Evolutionary conservation across 2,797 vertebrate genomes (phyloP).

Genomic region (Allobates femoralis): DNA sequence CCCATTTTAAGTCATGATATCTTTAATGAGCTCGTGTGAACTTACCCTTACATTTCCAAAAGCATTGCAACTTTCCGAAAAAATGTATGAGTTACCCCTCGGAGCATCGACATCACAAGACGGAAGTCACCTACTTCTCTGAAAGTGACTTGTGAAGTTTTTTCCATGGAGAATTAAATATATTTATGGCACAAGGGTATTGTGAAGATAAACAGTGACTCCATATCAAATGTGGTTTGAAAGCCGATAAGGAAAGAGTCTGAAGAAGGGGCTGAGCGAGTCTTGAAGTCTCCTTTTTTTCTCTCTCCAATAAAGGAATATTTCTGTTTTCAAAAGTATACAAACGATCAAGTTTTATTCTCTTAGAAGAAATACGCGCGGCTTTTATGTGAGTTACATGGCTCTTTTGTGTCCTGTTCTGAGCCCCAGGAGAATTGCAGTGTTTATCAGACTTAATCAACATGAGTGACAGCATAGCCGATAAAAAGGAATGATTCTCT

Average conservation of each 20-base stretch:
- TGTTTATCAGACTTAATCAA: slow-evolving; percentile 78
- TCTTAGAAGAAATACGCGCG: slow-evolving; percentile 61
- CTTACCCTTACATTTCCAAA: background rate
- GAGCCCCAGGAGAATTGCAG: slow-evolving; percentile 66
- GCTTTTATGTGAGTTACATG: slow-evolving; percentile 69
- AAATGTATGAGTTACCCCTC: background rate
- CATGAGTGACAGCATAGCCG: slow-evolving; percentile 75
- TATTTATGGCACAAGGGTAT: slow-evolving; percentile 14
- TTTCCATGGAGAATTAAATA: background rate
- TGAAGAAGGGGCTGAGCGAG: background rate
- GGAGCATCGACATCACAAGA: background rate
- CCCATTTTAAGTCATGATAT: too few relatives aligned
- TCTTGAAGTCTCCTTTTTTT: slow-evolving; percentile 3
- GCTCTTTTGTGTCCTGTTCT: slow-evolving; percentile 68
- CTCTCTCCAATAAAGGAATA: slow-evolving; percentile 38
- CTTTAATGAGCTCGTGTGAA: too few relatives aligned
- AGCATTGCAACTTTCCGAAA: too few relatives aligned
- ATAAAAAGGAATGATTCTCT: slow-evolving; percentile 71
- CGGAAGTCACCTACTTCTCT: background rate
- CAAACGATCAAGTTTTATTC: slow-evolving; percentile 55
- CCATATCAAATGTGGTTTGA: slow-evolving; percentile 5
- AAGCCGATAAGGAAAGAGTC: slow-evolving; percentile 28
- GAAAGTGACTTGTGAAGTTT: slow-evolving; percentile 3
- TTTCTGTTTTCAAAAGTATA: slow-evolving; percentile 49
- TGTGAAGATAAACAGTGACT: slow-evolving; percentile 40